Evolutionary conservation across 2,888 invertebrate species (phyloP), one percentile per base, ranked within the genome.

Genomic region (Drosophila algonquin): DNA sequence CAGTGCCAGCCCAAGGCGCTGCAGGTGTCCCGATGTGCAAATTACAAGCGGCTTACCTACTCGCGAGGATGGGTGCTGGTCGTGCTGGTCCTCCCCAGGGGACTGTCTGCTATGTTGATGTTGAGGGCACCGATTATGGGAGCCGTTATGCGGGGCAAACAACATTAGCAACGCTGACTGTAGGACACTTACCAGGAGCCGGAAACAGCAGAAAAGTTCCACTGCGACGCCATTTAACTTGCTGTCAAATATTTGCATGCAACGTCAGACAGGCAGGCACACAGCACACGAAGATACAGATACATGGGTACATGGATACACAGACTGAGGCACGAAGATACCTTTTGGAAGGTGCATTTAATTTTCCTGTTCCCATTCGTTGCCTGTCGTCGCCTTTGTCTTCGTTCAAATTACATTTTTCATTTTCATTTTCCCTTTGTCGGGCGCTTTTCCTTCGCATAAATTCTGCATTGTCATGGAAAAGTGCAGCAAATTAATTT

Each of bases 401-500:
- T 51, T 47, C 57, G 27, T 72, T 75, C 53, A 65, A 72, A 71
- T 77, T 80, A 57, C 69, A 56, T 70, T 86, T 87, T 63, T 60
- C 72, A 63, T 69, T 24, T 24, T 24, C 24, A 24, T 53, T 71
- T 71, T 60, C 32, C 14, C 48, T 64, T 51, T 47, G 47, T 12
- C 50, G 24, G 53, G 51, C 21, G 54, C 55, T 60, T 64, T 18
- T 48, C 21, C 24, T 53, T 9, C 2, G 21, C 77, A 79, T 81
- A 81, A 87, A 74, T 85, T 79, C 72, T 62, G 80, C 82, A 79
- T 68, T 84, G 64, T 74, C 73, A 54, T 73, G 71, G 57, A 71
- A 67, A 70, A 69, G 55, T 64, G 63, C 69, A 67, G 63, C 61
- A 77, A 76, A 81, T 85, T 64, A 79, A 89, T 76, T 75, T 70